These are phyloP conservation scores for Cyclopterus lumpus DNA, from an alignment of 2,797 vertebrate species.

Conservation along the genomic window DNA sequence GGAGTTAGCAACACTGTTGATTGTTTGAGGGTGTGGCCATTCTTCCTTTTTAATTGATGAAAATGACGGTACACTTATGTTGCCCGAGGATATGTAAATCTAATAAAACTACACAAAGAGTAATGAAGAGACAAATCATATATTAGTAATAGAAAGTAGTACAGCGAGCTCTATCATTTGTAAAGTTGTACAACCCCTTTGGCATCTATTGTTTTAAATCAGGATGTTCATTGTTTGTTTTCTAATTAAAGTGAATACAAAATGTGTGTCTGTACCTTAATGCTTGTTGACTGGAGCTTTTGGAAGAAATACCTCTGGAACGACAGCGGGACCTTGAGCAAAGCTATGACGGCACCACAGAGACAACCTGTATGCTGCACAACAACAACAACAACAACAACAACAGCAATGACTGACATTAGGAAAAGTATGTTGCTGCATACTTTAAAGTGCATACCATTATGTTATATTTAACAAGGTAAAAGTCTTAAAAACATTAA, in stretches of 20 bases:
- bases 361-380: constrained; percentile 95
- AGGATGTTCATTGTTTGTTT: neutral
- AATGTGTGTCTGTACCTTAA: constrained; percentile 87
- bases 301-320: constrained; percentile 99
- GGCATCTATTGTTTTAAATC: neutral
- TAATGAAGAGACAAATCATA: neutral
- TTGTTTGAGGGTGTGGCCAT: neutral
- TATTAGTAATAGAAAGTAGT: neutral
- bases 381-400: constrained; percentile 46
- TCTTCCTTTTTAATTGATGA: neutral
- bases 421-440: neutral
- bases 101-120: neutral
- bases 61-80: neutral
- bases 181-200: neutral
- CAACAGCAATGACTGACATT: neutral
- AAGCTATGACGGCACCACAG: constrained; percentile 93
- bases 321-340: constrained; percentile 96
- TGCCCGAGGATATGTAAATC: neutral
- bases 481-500: neutral
- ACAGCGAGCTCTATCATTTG: neutral
- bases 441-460: neutral
- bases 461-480: neutral
- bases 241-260: neutral
- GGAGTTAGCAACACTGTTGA: neutral
- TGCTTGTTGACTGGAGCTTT: constrained; percentile 98